A percentile compares a stretch with the other conserved stretches of the same genome.
phyloP scores from a whole-genome alignment of 2,888 invertebrate species.

The Halictus ligatus region DNA sequence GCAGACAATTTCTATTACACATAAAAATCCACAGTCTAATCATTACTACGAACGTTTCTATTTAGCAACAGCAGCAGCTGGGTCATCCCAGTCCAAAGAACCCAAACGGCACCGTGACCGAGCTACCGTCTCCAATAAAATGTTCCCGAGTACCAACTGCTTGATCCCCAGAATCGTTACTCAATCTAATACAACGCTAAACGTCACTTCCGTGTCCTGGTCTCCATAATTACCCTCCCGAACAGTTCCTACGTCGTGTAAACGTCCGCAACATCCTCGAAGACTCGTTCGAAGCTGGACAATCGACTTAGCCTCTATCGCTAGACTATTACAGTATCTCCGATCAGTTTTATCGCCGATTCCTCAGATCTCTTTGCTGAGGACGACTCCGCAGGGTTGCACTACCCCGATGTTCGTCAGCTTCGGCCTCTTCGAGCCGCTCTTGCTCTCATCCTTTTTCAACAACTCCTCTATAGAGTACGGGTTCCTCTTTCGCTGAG shows the following conservation, averaged over 20 bases:
- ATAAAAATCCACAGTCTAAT: neutral
- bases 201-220: neutral
- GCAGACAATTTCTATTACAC: neutral
- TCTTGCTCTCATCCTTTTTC: constrained; percentile 91
- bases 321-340: constrained; percentile 16
- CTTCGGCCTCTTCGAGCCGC: constrained; percentile 80
- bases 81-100: neutral
- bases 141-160: neutral
- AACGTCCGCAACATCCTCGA: constrained; percentile 10
- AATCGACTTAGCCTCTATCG: constrained; percentile 53
- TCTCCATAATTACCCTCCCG: neutral
- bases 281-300: constrained; percentile 25
- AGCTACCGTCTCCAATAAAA: neutral
- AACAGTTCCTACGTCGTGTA: constrained; percentile 22
- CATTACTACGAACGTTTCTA: neutral
- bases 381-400: constrained; percentile 87
- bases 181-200: neutral
- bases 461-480: constrained; percentile 95
- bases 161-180: neutral
- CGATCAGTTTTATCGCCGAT: neutral
- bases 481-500: constrained; percentile 89
- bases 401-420: constrained; percentile 85
- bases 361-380: constrained; percentile 84
- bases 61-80: neutral
- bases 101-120: neutral